Base-by-base conservation (phyloP, 2,797 vertebrate species). In the Melanotaenia boesemani region DNA sequence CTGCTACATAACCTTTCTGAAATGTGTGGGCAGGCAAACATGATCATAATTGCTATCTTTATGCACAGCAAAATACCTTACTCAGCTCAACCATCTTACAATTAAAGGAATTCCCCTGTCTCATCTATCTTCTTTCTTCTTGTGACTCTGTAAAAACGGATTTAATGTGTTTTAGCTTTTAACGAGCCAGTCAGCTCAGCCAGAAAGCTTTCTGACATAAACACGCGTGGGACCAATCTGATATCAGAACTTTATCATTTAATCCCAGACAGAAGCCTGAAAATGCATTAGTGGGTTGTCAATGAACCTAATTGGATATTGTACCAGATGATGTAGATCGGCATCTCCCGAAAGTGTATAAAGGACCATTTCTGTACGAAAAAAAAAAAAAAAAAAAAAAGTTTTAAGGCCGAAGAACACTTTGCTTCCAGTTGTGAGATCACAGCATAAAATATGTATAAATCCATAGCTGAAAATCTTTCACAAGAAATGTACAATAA, bases 1-100 rank as follows among this genome's bases (percentile, higher is more conserved):
- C 68, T 57, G 44, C 46, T 48, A 67, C 57, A 46, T 76, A 62
- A 68, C 60, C 68, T 80, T 66, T 65, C 15, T 28, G 32, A 73
- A 56, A 70, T 13, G 70, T 72, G 84, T 87, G 83, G 77, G 72
- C 63, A 68, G 61, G 44, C 44, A 62, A 76, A 75, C 52, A 65
- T 41, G 32, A 71, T 52, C 63, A 37, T 32, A 22, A 20, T 71
- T 13, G 16, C n/a, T 30, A n/a, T 60, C 67, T 63, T 59, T 69
- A 69, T 77, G 59, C 58, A 37, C 62, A 73, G 57, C 63, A 26
- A 79, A 81, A 66, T 26, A 62, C 46, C 56, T 66, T 52, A 54
- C 63, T 74, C 46, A 67, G 67, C 67, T 77, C 67, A 54, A 26
- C 4, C 26, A 9, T 22, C 4, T 36, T 65, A 63, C 20, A 77